A percentile compares a stretch with the other conserved stretches of the same genome.
Conservation (phyloP, 2,113 vertebrate genomes). For the Piaya cayana region DNA sequence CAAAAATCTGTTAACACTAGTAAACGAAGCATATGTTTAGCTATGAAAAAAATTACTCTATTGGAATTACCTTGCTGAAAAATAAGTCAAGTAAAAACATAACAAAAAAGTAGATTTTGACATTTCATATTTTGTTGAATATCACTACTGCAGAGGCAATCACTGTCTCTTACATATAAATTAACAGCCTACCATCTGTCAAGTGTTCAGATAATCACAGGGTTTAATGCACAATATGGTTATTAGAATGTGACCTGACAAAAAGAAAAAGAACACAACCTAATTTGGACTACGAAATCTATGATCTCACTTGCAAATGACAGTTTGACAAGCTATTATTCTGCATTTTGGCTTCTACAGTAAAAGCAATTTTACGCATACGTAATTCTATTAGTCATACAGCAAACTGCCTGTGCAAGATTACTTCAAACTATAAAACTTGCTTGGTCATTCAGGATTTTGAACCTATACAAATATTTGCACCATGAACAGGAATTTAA, state of each 20-base stretch:
- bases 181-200: constrained; percentile 85
- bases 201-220: constrained; percentile 81
- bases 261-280: constrained; percentile 79
- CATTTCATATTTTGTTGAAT: constrained; percentile 78
- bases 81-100: constrained; percentile 68
- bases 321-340: constrained; percentile 83
- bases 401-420: constrained; percentile 70
- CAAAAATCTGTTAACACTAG: not conserved
- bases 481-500: constrained; percentile 14
- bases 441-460: constrained; percentile 73
- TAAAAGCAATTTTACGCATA: constrained; percentile 74
- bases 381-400: constrained; percentile 74
- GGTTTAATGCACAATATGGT: constrained; percentile 82
- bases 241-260: constrained; percentile 85
- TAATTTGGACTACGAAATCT: constrained; percentile 82
- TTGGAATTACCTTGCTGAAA: constrained; percentile 70
- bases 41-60: constrained; percentile 19
- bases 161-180: constrained; percentile 79
- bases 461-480: constrained; percentile 67
- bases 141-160: constrained; percentile 70
- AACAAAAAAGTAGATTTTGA: constrained; percentile 74
- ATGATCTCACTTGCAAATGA: constrained; percentile 79
- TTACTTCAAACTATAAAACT: constrained; percentile 66
- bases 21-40: constrained; percentile 64
- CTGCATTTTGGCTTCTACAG: constrained; percentile 73